These are phyloP conservation scores for Acropora yongei DNA, from an alignment of 64 coral and sea anemone species.

Conservation along the genomic window DNA sequence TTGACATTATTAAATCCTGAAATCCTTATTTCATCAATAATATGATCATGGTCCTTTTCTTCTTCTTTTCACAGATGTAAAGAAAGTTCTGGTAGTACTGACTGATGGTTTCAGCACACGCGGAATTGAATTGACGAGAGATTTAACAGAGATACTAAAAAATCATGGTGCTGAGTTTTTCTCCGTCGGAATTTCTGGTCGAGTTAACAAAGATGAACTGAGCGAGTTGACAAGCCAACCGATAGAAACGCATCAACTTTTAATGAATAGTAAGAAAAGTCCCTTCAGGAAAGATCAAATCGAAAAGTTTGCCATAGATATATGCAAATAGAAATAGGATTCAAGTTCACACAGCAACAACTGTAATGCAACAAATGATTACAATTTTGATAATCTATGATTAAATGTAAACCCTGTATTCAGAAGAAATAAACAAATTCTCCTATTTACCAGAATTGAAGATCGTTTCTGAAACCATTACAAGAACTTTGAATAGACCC, in stretches of 20 bases:
- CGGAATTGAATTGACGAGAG: neutral
- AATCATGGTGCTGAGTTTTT: conserved; percentile 20
- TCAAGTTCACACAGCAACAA: too few relatives aligned
- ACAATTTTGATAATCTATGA: too few relatives aligned
- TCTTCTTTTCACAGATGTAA: conserved; percentile 26
- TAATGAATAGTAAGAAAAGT: neutral
- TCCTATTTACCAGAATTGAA: too few relatives aligned
- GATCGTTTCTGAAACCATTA: too few relatives aligned
- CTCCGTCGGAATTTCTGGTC: conserved; percentile 6
- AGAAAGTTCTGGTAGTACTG: conserved; percentile 29
- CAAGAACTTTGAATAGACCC: too few relatives aligned
- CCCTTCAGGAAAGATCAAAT: neutral
- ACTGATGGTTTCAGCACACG: conserved; percentile 30
- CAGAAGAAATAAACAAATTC: too few relatives aligned
- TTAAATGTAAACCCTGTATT: too few relatives aligned
- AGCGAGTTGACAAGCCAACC: conserved; percentile 30
- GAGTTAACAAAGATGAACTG: conserved; percentile 10
- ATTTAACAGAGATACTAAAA: conserved; percentile 5
- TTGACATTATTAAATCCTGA: too few relatives aligned
- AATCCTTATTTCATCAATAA: too few relatives aligned
- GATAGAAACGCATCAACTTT: conserved; percentile 18
- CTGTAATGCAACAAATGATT: too few relatives aligned
- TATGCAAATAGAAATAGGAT: neutral
- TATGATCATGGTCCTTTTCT: too few relatives aligned
- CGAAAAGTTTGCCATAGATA: neutral